Percentiles rank a stretch among this genome's conserved stretches.
Conservation (phyloP, 2,113 vertebrate genomes). For the Delphinus delphis region DNA sequence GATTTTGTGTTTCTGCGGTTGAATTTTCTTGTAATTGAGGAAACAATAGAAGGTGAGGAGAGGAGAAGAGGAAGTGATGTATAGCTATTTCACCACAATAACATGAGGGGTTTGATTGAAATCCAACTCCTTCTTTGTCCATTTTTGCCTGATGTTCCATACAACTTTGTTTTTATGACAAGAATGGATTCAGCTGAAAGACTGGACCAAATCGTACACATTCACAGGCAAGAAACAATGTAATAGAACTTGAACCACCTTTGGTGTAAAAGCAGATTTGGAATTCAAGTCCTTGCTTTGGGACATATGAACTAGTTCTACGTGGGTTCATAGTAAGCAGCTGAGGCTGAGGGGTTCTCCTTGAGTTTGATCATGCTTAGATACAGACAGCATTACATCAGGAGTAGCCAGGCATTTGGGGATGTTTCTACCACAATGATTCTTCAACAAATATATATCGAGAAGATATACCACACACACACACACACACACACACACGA, state of each 20-base stretch:
- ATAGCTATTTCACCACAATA: background rate
- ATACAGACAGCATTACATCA: background rate
- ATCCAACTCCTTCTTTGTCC: background rate
- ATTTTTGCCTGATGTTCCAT: background rate
- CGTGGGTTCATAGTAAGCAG: background rate
- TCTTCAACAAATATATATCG: background rate
- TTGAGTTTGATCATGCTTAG: background rate
- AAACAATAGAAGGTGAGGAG: background rate
- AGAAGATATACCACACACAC: background rate
- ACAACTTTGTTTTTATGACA: background rate
- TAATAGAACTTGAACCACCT: background rate
- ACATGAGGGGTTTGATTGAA: background rate
- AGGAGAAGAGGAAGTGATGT: background rate
- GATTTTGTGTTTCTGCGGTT: background rate
- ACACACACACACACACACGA: background rate
- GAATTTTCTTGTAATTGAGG: background rate
- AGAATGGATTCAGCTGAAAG: background rate
- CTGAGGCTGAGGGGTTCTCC: accelerated
- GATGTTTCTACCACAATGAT: background rate
- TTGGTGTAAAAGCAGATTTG: background rate
- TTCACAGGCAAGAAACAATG: background rate
- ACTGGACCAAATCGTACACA: background rate
- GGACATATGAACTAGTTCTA: background rate
- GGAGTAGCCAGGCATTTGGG: accelerated
- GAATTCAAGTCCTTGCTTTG: background rate